These are phyloP conservation scores for Netelia virgata DNA, from an alignment of 2,888 invertebrate species.

Conservation along the genomic window DNA sequence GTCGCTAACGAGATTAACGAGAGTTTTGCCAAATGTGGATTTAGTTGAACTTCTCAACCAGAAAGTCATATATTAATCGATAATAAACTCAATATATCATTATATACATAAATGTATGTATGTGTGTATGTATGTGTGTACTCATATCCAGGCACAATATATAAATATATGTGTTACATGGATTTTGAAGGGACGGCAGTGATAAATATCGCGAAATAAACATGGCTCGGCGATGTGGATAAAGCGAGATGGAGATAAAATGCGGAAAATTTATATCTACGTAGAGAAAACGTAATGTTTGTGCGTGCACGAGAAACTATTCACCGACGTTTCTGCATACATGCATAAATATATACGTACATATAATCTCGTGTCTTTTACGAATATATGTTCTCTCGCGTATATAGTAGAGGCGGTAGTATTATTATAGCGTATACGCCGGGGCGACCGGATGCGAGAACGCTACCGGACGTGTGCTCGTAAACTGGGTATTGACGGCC, in stretches of 20 bases:
- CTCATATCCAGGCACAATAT: too few relatives aligned
- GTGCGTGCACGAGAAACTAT: constrained; percentile 44
- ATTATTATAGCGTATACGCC: constrained; percentile 50
- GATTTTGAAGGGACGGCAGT: constrained; percentile 54
- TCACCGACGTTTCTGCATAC: neutral
- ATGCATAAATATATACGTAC: neutral
- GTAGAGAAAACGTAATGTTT: neutral
- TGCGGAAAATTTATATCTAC: constrained; percentile 2
- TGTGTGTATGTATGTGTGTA: neutral
- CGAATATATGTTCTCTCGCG: constrained; percentile 13
- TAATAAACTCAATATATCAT: neutral
- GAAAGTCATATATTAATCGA: too few relatives aligned
- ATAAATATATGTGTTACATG: neutral
- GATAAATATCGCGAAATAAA: constrained; percentile 70
- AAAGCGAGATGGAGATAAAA: constrained; percentile 37
- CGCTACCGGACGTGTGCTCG: constrained; percentile 68
- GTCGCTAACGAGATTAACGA: too few relatives aligned
- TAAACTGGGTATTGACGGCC: constrained; percentile 66
- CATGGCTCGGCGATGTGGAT: constrained; percentile 25
- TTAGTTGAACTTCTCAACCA: too few relatives aligned
- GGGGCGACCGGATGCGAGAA: constrained; percentile 62
- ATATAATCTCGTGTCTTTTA: constrained; percentile 4
- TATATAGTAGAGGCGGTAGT: constrained; percentile 26
- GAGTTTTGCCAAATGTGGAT: too few relatives aligned
- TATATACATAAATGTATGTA: neutral